Percentiles rank a stretch among this genome's conserved stretches.
Evolutionary conservation across 2,113 vertebrate species (phyloP).

Genomic region (Actenoides hombroni): DNA sequence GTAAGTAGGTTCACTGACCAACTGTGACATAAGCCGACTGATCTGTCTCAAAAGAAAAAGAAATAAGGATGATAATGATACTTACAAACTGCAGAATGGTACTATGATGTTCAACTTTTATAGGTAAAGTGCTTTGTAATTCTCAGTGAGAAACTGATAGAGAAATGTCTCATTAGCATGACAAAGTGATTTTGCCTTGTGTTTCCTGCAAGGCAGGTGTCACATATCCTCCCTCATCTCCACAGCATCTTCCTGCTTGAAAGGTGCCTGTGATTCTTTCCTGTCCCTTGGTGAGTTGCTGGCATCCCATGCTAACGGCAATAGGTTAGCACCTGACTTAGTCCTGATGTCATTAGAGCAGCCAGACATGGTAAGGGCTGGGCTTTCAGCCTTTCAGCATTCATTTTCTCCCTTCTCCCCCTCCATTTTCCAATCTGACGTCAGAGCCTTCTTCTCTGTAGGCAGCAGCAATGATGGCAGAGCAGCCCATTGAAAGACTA

Average conservation of each 20-base stretch:
- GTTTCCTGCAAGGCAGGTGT: neutral
- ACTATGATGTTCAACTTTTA: rapidly evolving
- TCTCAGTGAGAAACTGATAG: neutral
- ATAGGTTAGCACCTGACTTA: neutral
- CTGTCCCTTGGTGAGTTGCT: rapidly evolving
- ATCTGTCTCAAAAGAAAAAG: neutral
- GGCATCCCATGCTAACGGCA: neutral
- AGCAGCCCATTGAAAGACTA: neutral
- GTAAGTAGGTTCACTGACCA: neutral
- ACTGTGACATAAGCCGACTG: neutral
- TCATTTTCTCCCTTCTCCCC: neutral
- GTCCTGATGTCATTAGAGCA: neutral
- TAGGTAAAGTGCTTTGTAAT: neutral
- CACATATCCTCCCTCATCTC: neutral
- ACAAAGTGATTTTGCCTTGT: neutral
- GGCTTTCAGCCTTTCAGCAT: neutral
- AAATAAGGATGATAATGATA: neutral
- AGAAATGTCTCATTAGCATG: neutral
- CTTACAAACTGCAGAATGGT: neutral
- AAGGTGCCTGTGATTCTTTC: neutral
- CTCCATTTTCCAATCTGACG: neutral
- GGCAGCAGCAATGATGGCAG: neutral
- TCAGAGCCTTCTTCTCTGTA: neutral
- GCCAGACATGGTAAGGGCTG: rapidly evolving
- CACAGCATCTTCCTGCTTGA: neutral